Evolutionary conservation across 2,797 vertebrate genomes (phyloP).

Genomic region (Pachyuromys duprasi): DNA sequence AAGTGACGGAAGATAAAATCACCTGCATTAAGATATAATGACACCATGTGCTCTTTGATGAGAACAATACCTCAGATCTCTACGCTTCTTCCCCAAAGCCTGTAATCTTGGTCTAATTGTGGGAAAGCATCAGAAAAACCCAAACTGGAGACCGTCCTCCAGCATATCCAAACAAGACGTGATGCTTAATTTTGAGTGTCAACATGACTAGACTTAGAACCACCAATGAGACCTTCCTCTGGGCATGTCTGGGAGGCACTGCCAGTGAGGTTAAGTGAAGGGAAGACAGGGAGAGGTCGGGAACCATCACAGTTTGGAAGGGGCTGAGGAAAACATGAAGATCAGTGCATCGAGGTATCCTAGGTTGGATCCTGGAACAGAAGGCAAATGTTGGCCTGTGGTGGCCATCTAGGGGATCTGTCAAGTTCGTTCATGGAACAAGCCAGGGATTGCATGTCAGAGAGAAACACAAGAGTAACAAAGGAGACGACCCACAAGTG

Average conservation of each 20-base stretch:
- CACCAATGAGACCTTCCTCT: neutral
- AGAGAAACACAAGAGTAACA: no score
- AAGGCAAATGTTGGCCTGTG: neutral
- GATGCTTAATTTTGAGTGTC: neutral
- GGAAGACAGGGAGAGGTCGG: neutral
- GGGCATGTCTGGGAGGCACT: neutral
- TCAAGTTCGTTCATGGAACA: neutral
- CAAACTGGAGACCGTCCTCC: neutral
- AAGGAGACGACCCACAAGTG: neutral
- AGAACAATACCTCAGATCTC: neutral
- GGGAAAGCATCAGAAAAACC: neutral
- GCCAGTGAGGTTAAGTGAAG: neutral
- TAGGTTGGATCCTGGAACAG: neutral
- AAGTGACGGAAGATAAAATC: neutral
- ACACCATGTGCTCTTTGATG: neutral
- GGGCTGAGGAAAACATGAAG: neutral
- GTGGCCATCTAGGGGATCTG: neutral
- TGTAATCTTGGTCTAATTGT: neutral
- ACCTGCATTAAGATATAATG: neutral
- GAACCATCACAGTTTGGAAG: neutral
- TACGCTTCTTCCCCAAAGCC: neutral
- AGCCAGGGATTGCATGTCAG: neutral
- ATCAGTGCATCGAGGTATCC: neutral
- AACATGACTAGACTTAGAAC: neutral
- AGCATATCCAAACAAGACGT: neutral